These are phyloP conservation scores for Saxidomus purpurata DNA, from an alignment of 1,140 invertebrate species.

Conservation along the genomic window DNA sequence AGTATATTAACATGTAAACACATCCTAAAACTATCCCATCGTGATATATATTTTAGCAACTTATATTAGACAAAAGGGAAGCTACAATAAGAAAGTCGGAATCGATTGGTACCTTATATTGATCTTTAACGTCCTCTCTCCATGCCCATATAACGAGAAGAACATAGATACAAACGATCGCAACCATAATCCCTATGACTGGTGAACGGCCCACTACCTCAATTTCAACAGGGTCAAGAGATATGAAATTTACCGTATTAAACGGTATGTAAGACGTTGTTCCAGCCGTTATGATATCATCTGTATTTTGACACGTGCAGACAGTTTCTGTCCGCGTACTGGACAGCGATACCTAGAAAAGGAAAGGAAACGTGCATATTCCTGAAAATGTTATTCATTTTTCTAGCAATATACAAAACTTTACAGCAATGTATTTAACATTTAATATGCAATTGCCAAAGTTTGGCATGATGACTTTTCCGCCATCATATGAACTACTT, in stretches of 20 bases:
- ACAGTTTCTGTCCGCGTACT: constrained; percentile 33
- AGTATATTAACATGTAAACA: no score
- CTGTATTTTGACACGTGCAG: background rate
- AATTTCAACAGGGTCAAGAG: background rate
- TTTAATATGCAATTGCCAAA: no score
- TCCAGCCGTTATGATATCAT: constrained; percentile 44
- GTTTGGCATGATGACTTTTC: no score
- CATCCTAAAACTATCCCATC: no score
- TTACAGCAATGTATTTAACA: no score
- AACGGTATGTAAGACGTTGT: constrained; percentile 55
- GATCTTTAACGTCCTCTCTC: constrained; percentile 65
- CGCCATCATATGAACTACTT: no score
- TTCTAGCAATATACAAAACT: no score
- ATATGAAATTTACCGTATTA: constrained; percentile 49
- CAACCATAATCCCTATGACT: constrained; percentile 52
- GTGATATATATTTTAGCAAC: no score
- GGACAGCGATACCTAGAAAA: constrained; percentile 27
- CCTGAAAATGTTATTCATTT: no score
- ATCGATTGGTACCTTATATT: constrained; percentile 64
- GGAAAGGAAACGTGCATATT: no score
- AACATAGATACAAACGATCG: constrained; percentile 30
- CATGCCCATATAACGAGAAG: constrained; percentile 62
- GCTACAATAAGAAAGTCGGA: no score
- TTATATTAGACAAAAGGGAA: no score
- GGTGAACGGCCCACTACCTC: background rate